Percentiles rank a stretch among this genome's conserved stretches.
phyloP scores from a whole-genome alignment of 2,888 invertebrate species.

The Ophion ventricosus region DNA sequence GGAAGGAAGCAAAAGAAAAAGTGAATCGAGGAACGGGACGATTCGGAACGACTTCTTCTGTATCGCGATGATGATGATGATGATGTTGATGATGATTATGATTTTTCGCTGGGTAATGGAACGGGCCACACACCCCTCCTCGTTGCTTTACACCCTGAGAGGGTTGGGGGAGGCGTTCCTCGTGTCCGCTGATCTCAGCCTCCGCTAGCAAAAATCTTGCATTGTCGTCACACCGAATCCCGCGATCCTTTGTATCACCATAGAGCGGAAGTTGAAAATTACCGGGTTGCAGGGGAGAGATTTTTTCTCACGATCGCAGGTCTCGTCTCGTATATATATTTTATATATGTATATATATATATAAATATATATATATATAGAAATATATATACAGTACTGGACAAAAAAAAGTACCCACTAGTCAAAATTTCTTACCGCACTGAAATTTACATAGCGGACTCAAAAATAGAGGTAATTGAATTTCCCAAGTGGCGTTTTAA shows the following conservation, averaged over 20 bases:
- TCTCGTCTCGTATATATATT: conserved; percentile 33
- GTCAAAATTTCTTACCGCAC: too few relatives aligned
- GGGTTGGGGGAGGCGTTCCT: conserved; percentile 64
- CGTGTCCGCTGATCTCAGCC: conserved; percentile 53
- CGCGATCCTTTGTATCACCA: conserved; percentile 69
- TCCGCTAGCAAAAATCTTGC: conserved; percentile 48
- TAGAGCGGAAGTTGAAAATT: conserved; percentile 83
- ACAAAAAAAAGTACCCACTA: too few relatives aligned
- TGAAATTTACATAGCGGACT: too few relatives aligned
- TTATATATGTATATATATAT: too few relatives aligned
- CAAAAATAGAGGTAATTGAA: too few relatives aligned
- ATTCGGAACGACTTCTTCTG: conserved; percentile 1
- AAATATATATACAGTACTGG: background rate
- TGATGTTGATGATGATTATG: background rate
- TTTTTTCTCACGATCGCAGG: conserved; percentile 79
- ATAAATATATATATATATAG: background rate
- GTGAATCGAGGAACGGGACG: conserved; percentile 51
- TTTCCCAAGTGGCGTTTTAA: too few relatives aligned
- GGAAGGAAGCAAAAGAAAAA: conserved; percentile 47
- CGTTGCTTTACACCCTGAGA: conserved; percentile 11
- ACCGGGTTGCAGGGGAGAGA: conserved; percentile 72
- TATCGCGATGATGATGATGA: conserved; percentile 56
- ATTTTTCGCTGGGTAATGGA: conserved; percentile 73
- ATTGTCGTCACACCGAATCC: conserved; percentile 67
- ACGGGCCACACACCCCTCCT: conserved; percentile 33